Percentiles rank a stretch among this genome's conserved stretches.
Conservation (phyloP, 2,888 invertebrate genomes). For the Napeogenes sylphis region DNA sequence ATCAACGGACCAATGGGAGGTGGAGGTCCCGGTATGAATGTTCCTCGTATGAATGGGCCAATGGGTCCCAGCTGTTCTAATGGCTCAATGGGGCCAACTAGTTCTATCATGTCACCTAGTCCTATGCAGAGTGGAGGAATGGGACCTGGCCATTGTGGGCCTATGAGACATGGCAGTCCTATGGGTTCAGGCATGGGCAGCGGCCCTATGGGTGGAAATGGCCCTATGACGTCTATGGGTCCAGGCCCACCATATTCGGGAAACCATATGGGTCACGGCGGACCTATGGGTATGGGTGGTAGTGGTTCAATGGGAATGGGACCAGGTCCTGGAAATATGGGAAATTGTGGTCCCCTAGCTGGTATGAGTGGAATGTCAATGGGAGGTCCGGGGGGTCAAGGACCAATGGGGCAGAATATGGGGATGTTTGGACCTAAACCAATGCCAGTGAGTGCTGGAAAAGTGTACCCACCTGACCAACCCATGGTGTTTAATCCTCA, state of each 20-base stretch:
- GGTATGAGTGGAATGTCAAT: constrained; percentile 76
- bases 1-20: constrained; percentile 79
- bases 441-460: constrained; percentile 93
- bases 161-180: constrained; percentile 75
- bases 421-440: constrained; percentile 88
- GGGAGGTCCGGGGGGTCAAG: constrained; percentile 74
- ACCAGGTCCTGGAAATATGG: constrained; percentile 71
- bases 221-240: constrained; percentile 72
- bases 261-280: constrained; percentile 74
- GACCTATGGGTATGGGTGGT: constrained; percentile 73
- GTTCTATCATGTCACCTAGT: constrained; percentile 77
- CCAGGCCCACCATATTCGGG: constrained; percentile 70
- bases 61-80: constrained; percentile 77
- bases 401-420: constrained; percentile 79
- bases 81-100: constrained; percentile 76
- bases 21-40: constrained; percentile 79
- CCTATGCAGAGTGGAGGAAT: constrained; percentile 72
- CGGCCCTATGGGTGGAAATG: constrained; percentile 77
- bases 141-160: constrained; percentile 75
- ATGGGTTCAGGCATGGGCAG: constrained; percentile 78
- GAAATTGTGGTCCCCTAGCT: constrained; percentile 69
- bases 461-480: constrained; percentile 96
- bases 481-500: constrained; percentile 99
- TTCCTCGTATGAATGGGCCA: constrained; percentile 75
- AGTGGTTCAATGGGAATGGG: constrained; percentile 71